Evolutionary conservation across 2,888 invertebrate genomes (phyloP), one percentile per base, ranked within the genome.

Genomic region (Piscicola geometra): DNA sequence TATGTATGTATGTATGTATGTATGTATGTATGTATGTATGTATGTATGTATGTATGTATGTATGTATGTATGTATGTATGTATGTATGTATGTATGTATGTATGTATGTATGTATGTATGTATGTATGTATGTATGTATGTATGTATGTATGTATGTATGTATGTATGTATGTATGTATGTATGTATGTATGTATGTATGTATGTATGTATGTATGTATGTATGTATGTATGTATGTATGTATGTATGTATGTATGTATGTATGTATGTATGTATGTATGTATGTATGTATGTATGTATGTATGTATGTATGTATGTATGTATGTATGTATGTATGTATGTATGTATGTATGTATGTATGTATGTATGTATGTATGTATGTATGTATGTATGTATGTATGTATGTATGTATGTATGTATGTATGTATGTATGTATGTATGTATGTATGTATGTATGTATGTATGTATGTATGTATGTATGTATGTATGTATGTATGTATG

Each of bases 241-340:
- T 64, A 21, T 64, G 64, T 64, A 21, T 64, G 64, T 64, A 21
- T 64, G 64, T 64, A 21, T 64, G 64, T 64, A 21, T 64, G 64
- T 64, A 21, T 64, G 64, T 64, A 21, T 64, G 64, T 64, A 21
- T 64, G 64, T 64, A 21, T 64, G 64, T 64, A 21, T 64, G 64
- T 64, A 21, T 64, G 64, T 64, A 21, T 64, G 64, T 64, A 21
- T 64, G 64, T 64, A 21, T 64, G 64, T 64, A 21, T 30, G 30
- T 64, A 9, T 30, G 30, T 64, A 9, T 30, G 68, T 68, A 21
- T 68, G 68, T 68, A 21, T 68, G 68, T 68, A 21, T 68, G 68
- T 68, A 21, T 68, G 75, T 75, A 47, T 67, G 68, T 36, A 47
- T 68, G 75, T 68, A 47, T 68, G 68, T 68, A 47, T 47, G 68